Conservation (phyloP, 2,113 vertebrate genomes). For the Galemys pyrenaicus region DNA sequence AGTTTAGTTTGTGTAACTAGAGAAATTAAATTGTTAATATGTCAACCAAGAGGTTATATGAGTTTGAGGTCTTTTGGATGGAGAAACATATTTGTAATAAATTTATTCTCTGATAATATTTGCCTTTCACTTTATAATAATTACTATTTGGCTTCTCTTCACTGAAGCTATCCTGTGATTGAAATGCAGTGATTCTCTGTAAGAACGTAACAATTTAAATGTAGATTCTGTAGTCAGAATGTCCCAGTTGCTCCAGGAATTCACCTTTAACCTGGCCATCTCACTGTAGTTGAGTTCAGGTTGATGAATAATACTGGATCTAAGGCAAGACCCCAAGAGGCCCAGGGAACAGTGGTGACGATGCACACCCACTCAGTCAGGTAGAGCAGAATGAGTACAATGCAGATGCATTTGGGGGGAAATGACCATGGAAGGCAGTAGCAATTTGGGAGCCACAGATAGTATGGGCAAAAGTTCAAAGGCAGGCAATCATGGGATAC, state of each 20-base stretch:
- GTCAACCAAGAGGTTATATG: background rate
- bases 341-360: background rate
- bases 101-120: slow-evolving; percentile 1
- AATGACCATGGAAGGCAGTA: background rate
- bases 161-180: background rate
- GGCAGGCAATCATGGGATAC: background rate
- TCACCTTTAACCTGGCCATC: background rate
- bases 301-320: background rate
- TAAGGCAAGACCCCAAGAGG: background rate
- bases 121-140: background rate
- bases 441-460: background rate
- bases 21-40: background rate
- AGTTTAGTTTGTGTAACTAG: background rate
- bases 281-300: background rate
- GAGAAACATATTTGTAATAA: background rate
- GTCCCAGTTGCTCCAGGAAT: background rate
- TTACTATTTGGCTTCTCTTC: background rate
- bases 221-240: background rate
- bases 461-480: background rate
- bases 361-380: background rate
- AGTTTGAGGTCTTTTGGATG: background rate
- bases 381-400: background rate
- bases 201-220: background rate
- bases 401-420: too few species aligned
- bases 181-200: background rate